Base-by-base conservation (phyloP, 1,140 invertebrate genomes). In the Dufourea novaeangliae region DNA sequence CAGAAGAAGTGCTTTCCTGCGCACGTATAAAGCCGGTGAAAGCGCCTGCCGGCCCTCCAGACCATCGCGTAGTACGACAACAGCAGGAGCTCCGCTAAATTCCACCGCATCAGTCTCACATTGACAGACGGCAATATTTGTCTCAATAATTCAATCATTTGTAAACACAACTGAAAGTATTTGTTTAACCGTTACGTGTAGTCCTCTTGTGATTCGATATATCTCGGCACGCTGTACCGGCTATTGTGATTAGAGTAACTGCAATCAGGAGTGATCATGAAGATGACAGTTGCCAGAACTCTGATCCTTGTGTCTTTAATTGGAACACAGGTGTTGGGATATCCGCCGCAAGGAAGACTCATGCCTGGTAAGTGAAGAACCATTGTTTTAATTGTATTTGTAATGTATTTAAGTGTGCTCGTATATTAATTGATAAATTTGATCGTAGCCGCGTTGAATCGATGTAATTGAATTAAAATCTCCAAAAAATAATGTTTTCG, bases 1-100 rank as follows among this genome's bases (percentile, higher is more conserved):
- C 74, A 82, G 88, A 91, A 89, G 89, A 91, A 88, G 90, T 89
- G 89, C 90, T 91, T 90, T 90, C 88, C 79, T 91, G 88, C 87
- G 76, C 83, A 80, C 88, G 88, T 92, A 92, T 92, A 92, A 92
- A 92, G 90, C 90, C 89, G 88, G 91, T 92, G 91, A 92, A 92
- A 92, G 91, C 90, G 86, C 81, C 86, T 85, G 82, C 79, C 88
- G 90, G 88, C 89, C 87, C 89, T 92, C 91, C 91, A 92, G 92
- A 92, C 88, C 87, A 90, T 87, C 87, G 87, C 85, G 88, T 83
- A 88, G 88, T 91, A 88, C 88, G 90, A 87, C 87, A 91, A 89
- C 88, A 89, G 86, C 73, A 91, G 84, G 84, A 92, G 86, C 87
- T 85, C 82, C 69, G 78, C 64, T 52, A 29, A 25, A 25, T 57